Base-by-base conservation (phyloP, 64 coral and sea anemone genomes). In the Dendrophyllia cribrosa region DNA sequence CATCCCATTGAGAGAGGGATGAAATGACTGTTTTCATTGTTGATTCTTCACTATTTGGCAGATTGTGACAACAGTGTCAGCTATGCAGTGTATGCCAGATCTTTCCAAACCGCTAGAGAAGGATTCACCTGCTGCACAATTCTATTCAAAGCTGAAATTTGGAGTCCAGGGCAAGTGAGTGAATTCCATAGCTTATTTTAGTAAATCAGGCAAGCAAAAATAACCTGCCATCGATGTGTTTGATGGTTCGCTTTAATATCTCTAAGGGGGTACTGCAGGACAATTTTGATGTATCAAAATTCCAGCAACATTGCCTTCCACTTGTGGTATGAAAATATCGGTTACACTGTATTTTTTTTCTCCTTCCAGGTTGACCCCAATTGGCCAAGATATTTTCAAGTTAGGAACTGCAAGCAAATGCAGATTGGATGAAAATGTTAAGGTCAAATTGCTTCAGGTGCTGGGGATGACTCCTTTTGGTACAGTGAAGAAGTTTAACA, bases 131-230 rank as follows among this genome's bases (percentile, higher is more conserved):
- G 55, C 53, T 59, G 52, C 3, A 59, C 23, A 60, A 3, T 79
- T 79, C 14, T 79, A 79, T 43, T 59, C 22, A 60, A 79, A 34
- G 75, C 5, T 77, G 76, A 59, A 58, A 15, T 79, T 79, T 79
- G 52, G 76, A 24, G 55, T 23, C 8, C 52, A 79, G 76, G 34
- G 24, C 76, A 79, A 60, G 55, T 59, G 9, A 13, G 9, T 79
- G 70, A 45, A 23, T 72, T 23, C 9, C 26, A 43, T 43, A 13
- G 12, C 13, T 45, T 43, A 25, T 43, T 72, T 23, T 72, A 43
- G 13, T 13, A 72, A 45, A 13, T 72, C 13, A 46, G 43, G 7
- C 44, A 5, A 72, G 12, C 26, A 9, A 12, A 6, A 63, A 45
- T 45, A 43, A 9, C 34, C 4, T 26, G 6, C 7, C 19, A 69